A percentile compares a stretch with the other conserved stretches of the same genome.
Evolutionary conservation across 2,113 vertebrate species (phyloP).

Genomic region (Onychostoma macrolepis): DNA sequence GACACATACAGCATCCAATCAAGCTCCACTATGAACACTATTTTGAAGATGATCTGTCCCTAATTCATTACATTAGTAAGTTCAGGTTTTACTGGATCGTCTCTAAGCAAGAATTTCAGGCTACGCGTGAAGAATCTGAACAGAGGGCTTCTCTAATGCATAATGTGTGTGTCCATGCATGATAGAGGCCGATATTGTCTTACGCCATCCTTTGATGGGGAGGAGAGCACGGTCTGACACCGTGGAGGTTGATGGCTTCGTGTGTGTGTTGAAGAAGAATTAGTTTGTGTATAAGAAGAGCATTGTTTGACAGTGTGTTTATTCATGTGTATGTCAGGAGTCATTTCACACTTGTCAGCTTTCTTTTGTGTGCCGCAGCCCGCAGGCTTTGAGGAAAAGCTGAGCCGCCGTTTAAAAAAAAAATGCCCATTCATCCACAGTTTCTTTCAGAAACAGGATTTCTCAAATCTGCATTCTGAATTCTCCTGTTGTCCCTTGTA

Average conservation of each 20-base stretch:
- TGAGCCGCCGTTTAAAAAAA: neutral
- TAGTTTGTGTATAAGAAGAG: constrained; percentile 45
- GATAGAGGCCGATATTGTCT: constrained; percentile 20
- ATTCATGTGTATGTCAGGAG: constrained; percentile 51
- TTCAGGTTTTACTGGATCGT: neutral
- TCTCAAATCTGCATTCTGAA: neutral
- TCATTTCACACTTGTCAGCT: constrained; percentile 57
- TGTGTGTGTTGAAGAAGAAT: constrained; percentile 42
- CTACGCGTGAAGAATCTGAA: neutral
- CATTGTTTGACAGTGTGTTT: constrained; percentile 51
- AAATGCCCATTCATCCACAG: constrained; percentile 2
- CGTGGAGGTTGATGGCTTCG: constrained; percentile 41
- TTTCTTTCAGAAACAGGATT: constrained; percentile 4
- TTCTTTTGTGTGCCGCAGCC: constrained; percentile 46
- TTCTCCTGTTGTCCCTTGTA: neutral
- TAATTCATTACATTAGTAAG: neutral
- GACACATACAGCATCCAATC: neutral
- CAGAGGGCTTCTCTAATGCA: neutral
- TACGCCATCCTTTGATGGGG: neutral
- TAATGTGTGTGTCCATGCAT: neutral
- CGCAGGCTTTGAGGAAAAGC: constrained; percentile 40
- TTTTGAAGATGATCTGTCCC: neutral
- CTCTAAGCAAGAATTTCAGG: neutral
- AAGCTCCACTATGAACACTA: neutral
- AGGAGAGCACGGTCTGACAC: neutral